A percentile compares a stretch with the other conserved stretches of the same genome.
These are phyloP conservation scores for Stenodema calcarata DNA, from an alignment of 2,888 invertebrate species.

Conservation along the genomic window DNA sequence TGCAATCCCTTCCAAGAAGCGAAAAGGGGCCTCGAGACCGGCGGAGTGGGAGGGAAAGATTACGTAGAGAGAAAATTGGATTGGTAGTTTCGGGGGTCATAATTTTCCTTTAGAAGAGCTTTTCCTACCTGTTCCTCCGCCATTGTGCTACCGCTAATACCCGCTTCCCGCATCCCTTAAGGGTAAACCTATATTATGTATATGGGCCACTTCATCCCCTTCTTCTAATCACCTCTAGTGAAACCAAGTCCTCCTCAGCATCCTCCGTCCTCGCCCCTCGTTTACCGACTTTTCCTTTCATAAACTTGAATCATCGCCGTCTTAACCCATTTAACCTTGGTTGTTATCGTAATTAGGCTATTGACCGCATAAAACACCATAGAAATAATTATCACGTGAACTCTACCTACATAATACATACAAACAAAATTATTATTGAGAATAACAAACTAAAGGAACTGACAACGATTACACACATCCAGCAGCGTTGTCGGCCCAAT, in stretches of 20 bases:
- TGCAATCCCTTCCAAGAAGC: not conserved
- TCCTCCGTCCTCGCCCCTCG: not conserved
- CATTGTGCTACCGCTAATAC: slow-evolving; percentile 20
- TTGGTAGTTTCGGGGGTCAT: slow-evolving; percentile 22
- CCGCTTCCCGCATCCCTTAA: slow-evolving; percentile 11
- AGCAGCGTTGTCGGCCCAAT: too few relatives aligned
- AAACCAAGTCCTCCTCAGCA: not conserved
- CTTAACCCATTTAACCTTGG: not conserved
- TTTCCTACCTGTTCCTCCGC: slow-evolving; percentile 17
- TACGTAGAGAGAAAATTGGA: slow-evolving; percentile 4
- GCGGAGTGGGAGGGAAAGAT: not conserved
- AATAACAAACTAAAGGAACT: too few relatives aligned
- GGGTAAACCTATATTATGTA: slow-evolving; percentile 29
- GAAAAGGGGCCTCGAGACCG: not conserved
- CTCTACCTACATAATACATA: too few relatives aligned
- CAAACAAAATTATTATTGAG: too few relatives aligned
- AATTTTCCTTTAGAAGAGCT: slow-evolving; percentile 16
- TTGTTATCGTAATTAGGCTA: not conserved
- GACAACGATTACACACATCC: too few relatives aligned
- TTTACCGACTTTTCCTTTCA: not conserved
- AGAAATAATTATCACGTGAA: too few relatives aligned
- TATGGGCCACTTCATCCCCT: slow-evolving; percentile 29
- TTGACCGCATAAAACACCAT: not conserved
- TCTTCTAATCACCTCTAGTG: slow-evolving; percentile 15
- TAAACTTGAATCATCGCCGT: not conserved